Evolutionary conservation across 2,113 vertebrate species (phyloP), one percentile per base, ranked within the genome.

Genomic region (Leiothrix lutea): DNA sequence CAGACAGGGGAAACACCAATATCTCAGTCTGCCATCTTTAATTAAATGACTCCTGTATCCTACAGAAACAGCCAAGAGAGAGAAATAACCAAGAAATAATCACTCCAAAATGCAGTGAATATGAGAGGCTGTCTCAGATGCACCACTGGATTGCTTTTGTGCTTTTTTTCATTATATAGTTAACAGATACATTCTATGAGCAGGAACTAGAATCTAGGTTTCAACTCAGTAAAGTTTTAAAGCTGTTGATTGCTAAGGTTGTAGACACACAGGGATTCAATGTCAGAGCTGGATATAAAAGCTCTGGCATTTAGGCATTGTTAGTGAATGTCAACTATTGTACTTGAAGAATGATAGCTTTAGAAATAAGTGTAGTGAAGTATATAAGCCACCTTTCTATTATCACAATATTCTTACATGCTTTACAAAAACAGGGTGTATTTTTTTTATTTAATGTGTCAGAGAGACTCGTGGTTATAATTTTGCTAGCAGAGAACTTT

Each of bases 281-380:
- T 58, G 53, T 79, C 71, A 67, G 58, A 90, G 36, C 54, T n/a
- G 36, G n/a, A 36, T 86, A 86, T 40, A 80, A 85, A 86, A 94
- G 74, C 57, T 77, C 15, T 73, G 90, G 62, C 85, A 90, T 95
- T 96, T 94, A 45, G 82, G 36, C 54, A 80, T 86, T 92, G 79
- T 93, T 90, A 90, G 92, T 2, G 36, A 96, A 94, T 97, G 92
- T 96, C 95, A 95, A 2, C 90, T 74, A 60, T 75, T 94, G 75
- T 86, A 70, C 29, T 19, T 50, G 62, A 72, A 93, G 79, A 94
- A 65, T 87, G 81, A 83, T 77, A 93, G 62, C 88, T 94, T 93
- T 53, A 92, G 92, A 92, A 95, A 69, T 66, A 86, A 85, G 36
- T 88, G 93, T 73, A 61, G 62, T 86, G 79, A 83, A 45, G 29